A percentile compares a stretch with the other conserved stretches of the same genome.
Evolutionary conservation across 2,113 vertebrate species (phyloP).

Genomic region (Albula glossodonta): DNA sequence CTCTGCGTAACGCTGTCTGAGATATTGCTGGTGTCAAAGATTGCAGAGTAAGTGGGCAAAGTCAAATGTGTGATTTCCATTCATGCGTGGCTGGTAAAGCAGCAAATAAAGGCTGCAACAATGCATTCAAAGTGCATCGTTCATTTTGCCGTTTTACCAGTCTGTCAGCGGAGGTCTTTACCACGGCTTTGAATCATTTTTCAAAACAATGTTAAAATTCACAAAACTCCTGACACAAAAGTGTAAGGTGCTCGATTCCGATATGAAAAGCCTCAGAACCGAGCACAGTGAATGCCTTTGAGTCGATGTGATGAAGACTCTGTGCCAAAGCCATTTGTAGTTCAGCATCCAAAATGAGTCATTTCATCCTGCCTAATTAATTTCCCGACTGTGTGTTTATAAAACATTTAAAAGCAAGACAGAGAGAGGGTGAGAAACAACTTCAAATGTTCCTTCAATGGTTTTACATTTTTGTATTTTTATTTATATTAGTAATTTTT

Average conservation of each 20-base stretch:
- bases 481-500: not conserved
- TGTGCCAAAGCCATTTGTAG: not conserved
- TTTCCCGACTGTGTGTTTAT: not conserved
- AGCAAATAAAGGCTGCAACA: not conserved
- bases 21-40: not conserved
- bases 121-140: not conserved
- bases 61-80: not conserved
- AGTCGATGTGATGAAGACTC: not conserved
- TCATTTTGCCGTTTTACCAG: too few species aligned
- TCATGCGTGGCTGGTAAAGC: not conserved
- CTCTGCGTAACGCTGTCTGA: not conserved
- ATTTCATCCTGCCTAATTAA: not conserved
- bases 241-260: not conserved
- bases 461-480: not conserved
- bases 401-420: not conserved
- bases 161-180: too few species aligned
- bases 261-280: not conserved
- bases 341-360: not conserved
- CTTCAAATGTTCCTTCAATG: not conserved
- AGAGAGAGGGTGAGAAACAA: conserved; percentile 13
- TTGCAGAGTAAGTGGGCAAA: not conserved
- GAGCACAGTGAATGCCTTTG: not conserved
- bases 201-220: not conserved
- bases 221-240: not conserved
- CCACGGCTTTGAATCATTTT: not conserved